These are phyloP conservation scores for Hemiscyllium ocellatum DNA, from an alignment of 2,113 vertebrate genomes.

Conservation along the genomic window DNA sequence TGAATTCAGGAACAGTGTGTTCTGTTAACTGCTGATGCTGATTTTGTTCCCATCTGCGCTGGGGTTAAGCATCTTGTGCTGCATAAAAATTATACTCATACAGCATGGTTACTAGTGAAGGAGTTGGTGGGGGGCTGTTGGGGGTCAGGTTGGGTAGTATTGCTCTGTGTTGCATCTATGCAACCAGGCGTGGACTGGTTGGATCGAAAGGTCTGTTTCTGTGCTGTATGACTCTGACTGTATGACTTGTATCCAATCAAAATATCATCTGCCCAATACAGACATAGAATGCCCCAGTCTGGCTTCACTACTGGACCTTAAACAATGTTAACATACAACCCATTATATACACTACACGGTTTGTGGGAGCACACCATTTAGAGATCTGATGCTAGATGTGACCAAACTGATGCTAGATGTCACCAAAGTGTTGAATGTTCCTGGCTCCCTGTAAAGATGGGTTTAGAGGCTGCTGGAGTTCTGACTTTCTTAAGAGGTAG, in stretches of 20 bases:
- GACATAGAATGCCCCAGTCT: not conserved
- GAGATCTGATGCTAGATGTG: not conserved
- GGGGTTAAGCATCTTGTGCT: not conserved
- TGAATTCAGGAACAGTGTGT: not conserved
- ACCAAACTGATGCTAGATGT: not conserved
- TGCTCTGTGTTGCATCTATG: not conserved
- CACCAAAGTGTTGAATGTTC: not conserved
- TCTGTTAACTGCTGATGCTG: not conserved
- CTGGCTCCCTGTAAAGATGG: no score
- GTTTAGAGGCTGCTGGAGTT: no score
- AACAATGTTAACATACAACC: not conserved
- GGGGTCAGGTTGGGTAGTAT: no score
- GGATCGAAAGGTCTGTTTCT: no score
- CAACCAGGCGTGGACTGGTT: not conserved
- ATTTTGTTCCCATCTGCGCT: not conserved
- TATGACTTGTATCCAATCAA: not conserved
- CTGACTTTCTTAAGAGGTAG: no score
- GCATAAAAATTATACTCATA: not conserved
- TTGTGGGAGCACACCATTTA: not conserved
- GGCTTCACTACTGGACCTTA: not conserved
- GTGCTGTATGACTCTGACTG: no score
- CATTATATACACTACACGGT: not conserved
- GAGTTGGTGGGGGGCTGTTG: not conserved
- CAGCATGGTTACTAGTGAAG: not conserved
- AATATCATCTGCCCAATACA: not conserved